Conservation (phyloP, 35 echinoderm and acorn worm genomes). For the Strongylocentrotus purpuratus region DNA sequence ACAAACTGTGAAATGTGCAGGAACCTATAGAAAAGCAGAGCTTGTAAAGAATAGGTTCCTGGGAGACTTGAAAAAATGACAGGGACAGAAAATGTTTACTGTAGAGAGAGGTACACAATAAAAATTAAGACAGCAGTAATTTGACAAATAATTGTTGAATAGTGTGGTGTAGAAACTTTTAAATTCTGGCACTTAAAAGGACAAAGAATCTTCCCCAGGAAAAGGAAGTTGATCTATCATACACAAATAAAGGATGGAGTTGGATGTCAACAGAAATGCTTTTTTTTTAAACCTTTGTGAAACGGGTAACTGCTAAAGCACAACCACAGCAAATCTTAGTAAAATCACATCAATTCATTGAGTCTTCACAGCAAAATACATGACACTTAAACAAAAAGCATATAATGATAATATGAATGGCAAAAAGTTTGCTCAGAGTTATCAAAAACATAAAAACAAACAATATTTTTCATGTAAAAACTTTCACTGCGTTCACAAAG, state of each 20-base stretch:
- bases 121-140: too few relatives aligned
- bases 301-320: background rate
- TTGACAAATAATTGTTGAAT: too few relatives aligned
- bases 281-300: background rate
- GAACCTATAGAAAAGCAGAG: too few relatives aligned
- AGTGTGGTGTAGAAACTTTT: background rate
- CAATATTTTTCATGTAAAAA: background rate
- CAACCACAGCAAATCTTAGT: background rate
- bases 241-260: too few relatives aligned
- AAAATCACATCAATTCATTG: background rate
- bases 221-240: background rate
- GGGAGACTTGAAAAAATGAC: too few relatives aligned
- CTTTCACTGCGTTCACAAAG: background rate
- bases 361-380: background rate
- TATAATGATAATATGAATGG: background rate
- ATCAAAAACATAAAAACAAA: background rate
- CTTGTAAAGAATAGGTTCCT: too few relatives aligned
- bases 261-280: background rate
- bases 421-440: background rate
- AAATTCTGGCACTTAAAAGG: background rate
- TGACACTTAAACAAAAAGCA: background rate
- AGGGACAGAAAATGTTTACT: too few relatives aligned
- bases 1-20: too few relatives aligned
- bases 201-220: background rate
- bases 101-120: too few relatives aligned